Evolutionary conservation across 2,113 vertebrate species (phyloP).

Genomic region (Ciconia stormi): DNA sequence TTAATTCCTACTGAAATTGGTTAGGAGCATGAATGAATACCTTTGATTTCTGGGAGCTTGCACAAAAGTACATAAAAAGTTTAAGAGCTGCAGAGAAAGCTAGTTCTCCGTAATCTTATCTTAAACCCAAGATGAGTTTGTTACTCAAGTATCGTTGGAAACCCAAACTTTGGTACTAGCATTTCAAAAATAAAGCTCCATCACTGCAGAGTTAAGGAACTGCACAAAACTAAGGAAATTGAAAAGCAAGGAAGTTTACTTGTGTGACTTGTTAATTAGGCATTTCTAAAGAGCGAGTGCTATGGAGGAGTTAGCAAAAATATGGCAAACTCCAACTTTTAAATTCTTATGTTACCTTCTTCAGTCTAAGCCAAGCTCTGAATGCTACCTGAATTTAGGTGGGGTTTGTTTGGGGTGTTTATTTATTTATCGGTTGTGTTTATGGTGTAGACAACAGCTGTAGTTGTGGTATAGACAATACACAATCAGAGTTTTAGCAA

Average conservation of each 20-base stretch:
- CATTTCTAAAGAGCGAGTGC: neutral
- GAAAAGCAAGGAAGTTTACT: neutral
- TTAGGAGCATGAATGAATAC: neutral
- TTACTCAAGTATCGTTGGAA: neutral
- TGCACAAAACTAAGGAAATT: neutral
- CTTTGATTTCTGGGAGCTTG: neutral
- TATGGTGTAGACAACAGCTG: neutral
- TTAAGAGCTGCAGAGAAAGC: neutral
- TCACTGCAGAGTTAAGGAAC: neutral
- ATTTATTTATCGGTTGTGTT: neutral
- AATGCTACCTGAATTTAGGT: neutral
- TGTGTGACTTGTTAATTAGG: neutral
- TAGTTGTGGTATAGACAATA: neutral
- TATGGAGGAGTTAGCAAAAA: neutral
- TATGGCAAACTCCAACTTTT: neutral
- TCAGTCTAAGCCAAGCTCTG: neutral
- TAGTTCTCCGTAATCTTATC: neutral
- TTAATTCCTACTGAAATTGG: neutral
- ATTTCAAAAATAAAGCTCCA: neutral
- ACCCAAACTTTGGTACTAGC: neutral
- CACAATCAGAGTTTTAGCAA: neutral
- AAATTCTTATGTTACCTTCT: neutral
- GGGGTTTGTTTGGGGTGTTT: neutral
- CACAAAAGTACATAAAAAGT: neutral
- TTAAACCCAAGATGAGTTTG: neutral